Base-by-base conservation (phyloP, 1,140 invertebrate genomes). In the Catajapyx aquilonaris region DNA sequence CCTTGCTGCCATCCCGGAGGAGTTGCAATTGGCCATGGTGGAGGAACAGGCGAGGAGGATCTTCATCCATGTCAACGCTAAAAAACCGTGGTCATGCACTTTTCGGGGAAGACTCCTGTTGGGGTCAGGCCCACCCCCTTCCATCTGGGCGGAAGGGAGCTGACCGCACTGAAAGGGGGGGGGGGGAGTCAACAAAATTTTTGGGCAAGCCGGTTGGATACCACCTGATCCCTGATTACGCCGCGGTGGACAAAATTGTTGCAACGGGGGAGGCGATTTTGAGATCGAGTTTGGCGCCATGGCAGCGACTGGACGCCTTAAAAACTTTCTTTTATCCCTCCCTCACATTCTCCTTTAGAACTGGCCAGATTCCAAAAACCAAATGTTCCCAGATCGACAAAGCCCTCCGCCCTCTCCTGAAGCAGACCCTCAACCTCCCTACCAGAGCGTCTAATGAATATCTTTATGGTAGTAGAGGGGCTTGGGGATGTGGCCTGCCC, bases 271-370 rank as follows among this genome's bases (percentile, higher is more conserved):
- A 33, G 9, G 20, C 13, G 13, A 30, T 21, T 19, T 21, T 38
- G 17, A 17, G 23, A 3, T 38, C 37, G 13, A 37, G 19, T 9
- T 38, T 46, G n/a, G 46, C 45, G 15, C 45, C 45, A 2, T 46
- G 45, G 46, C 46, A 46, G 31, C 44, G 42, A 20, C 23, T 47
- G 5, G 46, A 46, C 20, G 45, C 45, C n/a, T 16, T 45, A 4
- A 45, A 42, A 21, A 48, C 46, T 9, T 46, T 47, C 35, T n/a
- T 21, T 46, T 15, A 19, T 46, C 17, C 35, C 45, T 10, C 10
- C 3, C 2, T 46, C 4, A 31, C 16, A 18, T 48, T 48, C 21
- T 5, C 17, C 10, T 10, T 40, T 9, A 3, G 39, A 7, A 36
- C 20, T 11, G 20, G n/a, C 10, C 30, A 39, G 18, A 21, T 39